Evolutionary conservation across 1,140 invertebrate genomes (phyloP).

Genomic region (Macrocentrus cingulum): DNA sequence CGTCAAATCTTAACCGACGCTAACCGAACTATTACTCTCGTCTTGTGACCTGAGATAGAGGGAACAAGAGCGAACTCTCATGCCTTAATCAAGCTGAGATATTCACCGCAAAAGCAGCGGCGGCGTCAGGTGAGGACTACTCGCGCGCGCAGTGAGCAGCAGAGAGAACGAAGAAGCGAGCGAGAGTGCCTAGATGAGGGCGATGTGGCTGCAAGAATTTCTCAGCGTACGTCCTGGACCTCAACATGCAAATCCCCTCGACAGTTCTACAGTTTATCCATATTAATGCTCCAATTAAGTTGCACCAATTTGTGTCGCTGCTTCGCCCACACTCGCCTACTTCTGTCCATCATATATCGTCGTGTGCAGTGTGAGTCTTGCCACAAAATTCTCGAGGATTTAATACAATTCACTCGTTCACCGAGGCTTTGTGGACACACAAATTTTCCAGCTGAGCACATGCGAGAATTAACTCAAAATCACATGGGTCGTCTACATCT

Average conservation of each 20-base stretch:
- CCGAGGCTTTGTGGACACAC: background rate
- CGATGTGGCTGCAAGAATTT: background rate
- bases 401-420: background rate
- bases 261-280: constrained; percentile 30
- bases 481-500: background rate
- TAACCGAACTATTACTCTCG: constrained; percentile 4
- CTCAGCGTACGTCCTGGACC: background rate
- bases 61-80: no score
- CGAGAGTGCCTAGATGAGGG: background rate
- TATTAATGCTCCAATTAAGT: constrained; percentile 41
- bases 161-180: background rate
- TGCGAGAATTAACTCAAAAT: background rate
- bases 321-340: background rate
- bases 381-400: background rate
- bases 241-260: constrained; percentile 5
- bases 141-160: background rate
- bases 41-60: no score
- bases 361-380: background rate
- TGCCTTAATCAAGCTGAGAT: no score
- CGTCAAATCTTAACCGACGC: constrained; percentile 11
- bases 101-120: no score
- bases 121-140: no score
- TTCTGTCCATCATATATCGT: background rate
- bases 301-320: constrained; percentile 10
- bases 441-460: background rate